Conservation (phyloP, 2,888 invertebrate genomes). For the Meandrusa payeni region DNA sequence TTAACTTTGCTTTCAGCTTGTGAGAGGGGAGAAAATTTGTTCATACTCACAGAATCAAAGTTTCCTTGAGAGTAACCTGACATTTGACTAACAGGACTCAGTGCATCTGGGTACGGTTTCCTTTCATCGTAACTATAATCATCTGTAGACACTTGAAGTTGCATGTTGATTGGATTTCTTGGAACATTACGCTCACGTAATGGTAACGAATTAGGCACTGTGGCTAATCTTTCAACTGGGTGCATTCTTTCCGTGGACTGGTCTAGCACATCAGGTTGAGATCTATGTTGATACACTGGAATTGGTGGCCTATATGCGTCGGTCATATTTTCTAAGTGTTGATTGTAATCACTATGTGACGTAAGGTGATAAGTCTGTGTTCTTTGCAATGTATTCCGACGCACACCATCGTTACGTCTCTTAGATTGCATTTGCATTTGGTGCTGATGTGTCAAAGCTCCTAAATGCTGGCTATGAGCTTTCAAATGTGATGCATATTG, state of each 20-base stretch:
- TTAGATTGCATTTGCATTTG: constrained; percentile 58
- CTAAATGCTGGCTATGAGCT: constrained; percentile 70
- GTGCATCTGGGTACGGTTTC: constrained; percentile 53
- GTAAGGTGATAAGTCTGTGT: constrained; percentile 77
- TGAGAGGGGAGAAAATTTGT: constrained; percentile 66
- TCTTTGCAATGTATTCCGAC: constrained; percentile 68
- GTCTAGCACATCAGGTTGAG: constrained; percentile 70
- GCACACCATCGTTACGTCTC: constrained; percentile 55
- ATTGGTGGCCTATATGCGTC: constrained; percentile 56
- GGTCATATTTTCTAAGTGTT: constrained; percentile 65
- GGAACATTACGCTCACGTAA: constrained; percentile 61
- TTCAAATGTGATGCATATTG: constrained; percentile 76
- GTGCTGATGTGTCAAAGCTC: constrained; percentile 59
- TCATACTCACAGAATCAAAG: constrained; percentile 67
- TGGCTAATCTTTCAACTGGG: constrained; percentile 53
- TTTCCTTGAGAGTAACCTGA: constrained; percentile 62
- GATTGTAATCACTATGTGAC: constrained; percentile 73
- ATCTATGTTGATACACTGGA: constrained; percentile 60
- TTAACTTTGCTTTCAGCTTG: constrained; percentile 65
- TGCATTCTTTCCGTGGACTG: constrained; percentile 47
- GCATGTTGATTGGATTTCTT: constrained; percentile 62
- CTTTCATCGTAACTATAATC: constrained; percentile 59
- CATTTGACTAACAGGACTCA: constrained; percentile 68
- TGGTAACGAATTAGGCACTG: constrained; percentile 66
- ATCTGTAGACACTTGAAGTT: constrained; percentile 70